These are phyloP conservation scores for Mus pahari DNA, from an alignment of 2,113 vertebrate genomes.

Conservation along the genomic window DNA sequence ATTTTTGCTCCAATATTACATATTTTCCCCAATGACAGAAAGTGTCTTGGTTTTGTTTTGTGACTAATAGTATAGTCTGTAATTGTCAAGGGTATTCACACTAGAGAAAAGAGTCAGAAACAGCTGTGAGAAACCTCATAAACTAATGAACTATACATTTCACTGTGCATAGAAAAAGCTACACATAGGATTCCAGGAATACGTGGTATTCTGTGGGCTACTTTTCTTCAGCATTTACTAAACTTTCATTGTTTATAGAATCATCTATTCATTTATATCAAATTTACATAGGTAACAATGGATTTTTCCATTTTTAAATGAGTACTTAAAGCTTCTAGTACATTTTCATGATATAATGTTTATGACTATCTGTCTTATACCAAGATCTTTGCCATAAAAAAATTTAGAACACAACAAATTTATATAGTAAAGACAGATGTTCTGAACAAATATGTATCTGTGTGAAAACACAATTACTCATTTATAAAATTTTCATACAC, in stretches of 20 bases:
- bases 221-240: not conserved
- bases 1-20: not conserved
- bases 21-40: not conserved
- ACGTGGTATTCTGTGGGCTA: not conserved
- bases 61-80: not conserved
- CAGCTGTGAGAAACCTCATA: not conserved
- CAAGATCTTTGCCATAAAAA: not conserved
- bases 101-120: not conserved
- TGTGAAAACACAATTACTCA: not conserved
- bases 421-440: not conserved
- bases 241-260: not conserved
- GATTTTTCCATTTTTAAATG: not conserved
- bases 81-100: not conserved
- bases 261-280: not conserved
- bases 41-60: not conserved
- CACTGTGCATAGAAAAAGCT: not conserved
- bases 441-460: not conserved
- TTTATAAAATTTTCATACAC: not conserved
- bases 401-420: not conserved
- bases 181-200: not conserved
- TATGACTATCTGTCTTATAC: not conserved
- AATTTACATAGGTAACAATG: not conserved
- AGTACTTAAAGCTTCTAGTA: not conserved
- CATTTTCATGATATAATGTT: not conserved
- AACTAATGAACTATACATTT: not conserved